phyloP scores from a whole-genome alignment of 2,113 vertebrate species.

The Hemichromis elongatus region DNA sequence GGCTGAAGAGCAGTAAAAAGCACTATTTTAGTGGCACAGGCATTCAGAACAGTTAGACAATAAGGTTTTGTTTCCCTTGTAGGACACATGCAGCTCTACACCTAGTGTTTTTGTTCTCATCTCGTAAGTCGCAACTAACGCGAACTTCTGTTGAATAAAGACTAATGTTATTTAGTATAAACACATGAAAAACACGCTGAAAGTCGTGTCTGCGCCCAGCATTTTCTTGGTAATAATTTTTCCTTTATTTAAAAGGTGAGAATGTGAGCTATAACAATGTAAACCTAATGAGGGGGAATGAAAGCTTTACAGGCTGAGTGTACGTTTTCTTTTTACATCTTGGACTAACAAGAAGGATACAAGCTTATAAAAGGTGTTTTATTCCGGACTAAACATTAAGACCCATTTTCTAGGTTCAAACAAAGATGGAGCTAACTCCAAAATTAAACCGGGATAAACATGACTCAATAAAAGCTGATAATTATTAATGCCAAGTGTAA shows the following conservation, averaged over 20 bases:
- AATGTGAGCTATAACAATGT: not conserved
- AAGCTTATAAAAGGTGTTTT: not conserved
- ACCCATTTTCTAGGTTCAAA: fast-evolving
- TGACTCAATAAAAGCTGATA: not conserved
- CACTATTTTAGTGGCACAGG: not conserved
- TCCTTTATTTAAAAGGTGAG: not conserved
- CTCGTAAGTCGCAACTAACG: not conserved
- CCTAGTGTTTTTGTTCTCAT: not conserved
- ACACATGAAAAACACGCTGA: not conserved
- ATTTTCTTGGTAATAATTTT: not conserved
- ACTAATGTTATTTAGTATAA: fast-evolving
- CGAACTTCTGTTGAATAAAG: not conserved
- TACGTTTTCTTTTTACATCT: not conserved
- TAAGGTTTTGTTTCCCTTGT: not conserved
- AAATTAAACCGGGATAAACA: not conserved
- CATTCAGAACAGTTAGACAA: not conserved
- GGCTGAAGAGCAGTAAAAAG: not conserved
- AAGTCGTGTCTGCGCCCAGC: not conserved
- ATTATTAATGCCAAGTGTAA: fast-evolving
- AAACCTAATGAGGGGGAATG: fast-evolving
- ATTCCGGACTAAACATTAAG: not conserved
- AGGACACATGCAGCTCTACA: not conserved
- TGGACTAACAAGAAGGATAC: not conserved
- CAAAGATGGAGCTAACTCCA: fast-evolving
- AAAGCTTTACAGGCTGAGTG: not conserved